phyloP scores from a whole-genome alignment of 2,888 invertebrate genomes.

The Silvanus unidentatus region DNA sequence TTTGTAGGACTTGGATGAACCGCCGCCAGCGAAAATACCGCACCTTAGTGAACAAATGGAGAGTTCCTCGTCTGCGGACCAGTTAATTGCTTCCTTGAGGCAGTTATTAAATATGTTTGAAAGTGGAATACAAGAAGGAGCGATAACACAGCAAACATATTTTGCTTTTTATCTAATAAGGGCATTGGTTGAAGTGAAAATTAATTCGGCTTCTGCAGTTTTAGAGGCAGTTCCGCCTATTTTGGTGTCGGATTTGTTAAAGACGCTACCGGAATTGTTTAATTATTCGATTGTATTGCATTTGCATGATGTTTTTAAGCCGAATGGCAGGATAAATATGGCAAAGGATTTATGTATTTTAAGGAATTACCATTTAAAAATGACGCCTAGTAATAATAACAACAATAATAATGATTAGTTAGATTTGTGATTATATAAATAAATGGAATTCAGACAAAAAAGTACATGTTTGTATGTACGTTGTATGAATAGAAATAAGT shows the following conservation, averaged over 20 bases:
- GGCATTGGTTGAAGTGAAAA: conserved; percentile 68
- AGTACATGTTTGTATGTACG: too few relatives aligned
- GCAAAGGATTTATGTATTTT: conserved; percentile 83
- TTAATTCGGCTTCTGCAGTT: conserved; percentile 50
- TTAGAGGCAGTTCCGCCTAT: conserved; percentile 70
- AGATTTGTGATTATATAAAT: too few relatives aligned
- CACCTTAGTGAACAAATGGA: conserved; percentile 30
- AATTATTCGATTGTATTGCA: conserved; percentile 67
- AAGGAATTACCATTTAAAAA: conserved; percentile 68
- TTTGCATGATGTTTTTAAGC: conserved; percentile 71
- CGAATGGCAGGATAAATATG: conserved; percentile 74
- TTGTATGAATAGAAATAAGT: too few relatives aligned
- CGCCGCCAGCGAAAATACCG: conserved; percentile 35
- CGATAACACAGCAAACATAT: conserved; percentile 75
- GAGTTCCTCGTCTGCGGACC: conserved; percentile 24
- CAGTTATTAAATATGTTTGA: conserved; percentile 67
- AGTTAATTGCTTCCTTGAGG: conserved; percentile 53
- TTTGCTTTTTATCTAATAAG: conserved; percentile 75
- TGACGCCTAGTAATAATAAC: neutral
- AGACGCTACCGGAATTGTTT: conserved; percentile 71
- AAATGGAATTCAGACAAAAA: too few relatives aligned
- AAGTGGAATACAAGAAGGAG: conserved; percentile 54
- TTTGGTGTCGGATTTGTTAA: conserved; percentile 73
- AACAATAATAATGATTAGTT: conserved; percentile 1
- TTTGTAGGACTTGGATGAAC: conserved; percentile 34